A percentile compares a stretch with the other conserved stretches of the same genome.
These are phyloP conservation scores for Nephrotoma guestfalica DNA, from an alignment of 2,888 invertebrate species.

Conservation along the genomic window DNA sequence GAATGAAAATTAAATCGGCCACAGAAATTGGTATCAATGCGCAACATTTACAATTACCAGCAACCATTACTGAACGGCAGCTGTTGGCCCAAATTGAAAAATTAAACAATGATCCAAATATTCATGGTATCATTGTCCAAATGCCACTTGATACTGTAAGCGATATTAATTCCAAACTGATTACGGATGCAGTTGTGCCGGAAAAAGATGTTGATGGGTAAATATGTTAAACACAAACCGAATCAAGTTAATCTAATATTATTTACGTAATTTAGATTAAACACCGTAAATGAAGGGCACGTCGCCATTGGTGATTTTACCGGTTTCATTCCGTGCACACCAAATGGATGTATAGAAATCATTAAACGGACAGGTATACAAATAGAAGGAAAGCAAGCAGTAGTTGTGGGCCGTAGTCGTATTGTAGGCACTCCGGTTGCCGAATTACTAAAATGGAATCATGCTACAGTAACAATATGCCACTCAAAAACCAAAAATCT, in stretches of 20 bases:
- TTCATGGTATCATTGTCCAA: slow-evolving; percentile 94
- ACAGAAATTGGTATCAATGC: slow-evolving; percentile 77
- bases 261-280: slow-evolving; percentile 41
- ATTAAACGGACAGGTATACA: slow-evolving; percentile 64
- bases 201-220: slow-evolving; percentile 95
- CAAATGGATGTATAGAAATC: slow-evolving; percentile 86
- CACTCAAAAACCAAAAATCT: slow-evolving; percentile 87
- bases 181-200: slow-evolving; percentile 78
- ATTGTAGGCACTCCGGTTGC: slow-evolving; percentile 95
- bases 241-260: background rate
- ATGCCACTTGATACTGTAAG: slow-evolving; percentile 81
- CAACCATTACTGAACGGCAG: slow-evolving; percentile 64
- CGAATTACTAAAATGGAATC: slow-evolving; percentile 87
- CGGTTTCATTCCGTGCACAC: slow-evolving; percentile 93
- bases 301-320: slow-evolving; percentile 77
- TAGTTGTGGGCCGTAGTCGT: slow-evolving; percentile 92
- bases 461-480: slow-evolving; percentile 94
- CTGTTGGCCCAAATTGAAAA: slow-evolving; percentile 24
- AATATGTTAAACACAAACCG: slow-evolving; percentile 16
- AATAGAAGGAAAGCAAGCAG: slow-evolving; percentile 72
- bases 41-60: slow-evolving; percentile 63
- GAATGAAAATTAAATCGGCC: slow-evolving; percentile 90
- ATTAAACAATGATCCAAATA: slow-evolving; percentile 66
- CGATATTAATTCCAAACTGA: slow-evolving; percentile 68
- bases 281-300: slow-evolving; percentile 87